Evolutionary conservation across 2,797 vertebrate genomes (phyloP).

Genomic region (Bufotes viridis): DNA sequence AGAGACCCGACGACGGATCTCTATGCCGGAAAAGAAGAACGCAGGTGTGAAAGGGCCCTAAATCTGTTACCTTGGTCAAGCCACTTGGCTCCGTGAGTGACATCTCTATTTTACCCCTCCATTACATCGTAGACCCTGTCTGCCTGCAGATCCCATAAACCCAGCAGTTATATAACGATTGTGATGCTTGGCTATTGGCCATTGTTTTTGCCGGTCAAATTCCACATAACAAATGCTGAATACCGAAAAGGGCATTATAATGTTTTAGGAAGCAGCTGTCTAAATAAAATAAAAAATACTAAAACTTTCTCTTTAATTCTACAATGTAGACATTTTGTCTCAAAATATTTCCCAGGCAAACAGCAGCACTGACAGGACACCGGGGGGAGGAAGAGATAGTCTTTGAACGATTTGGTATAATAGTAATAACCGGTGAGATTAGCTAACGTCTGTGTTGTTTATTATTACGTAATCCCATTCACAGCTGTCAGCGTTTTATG

Average conservation of each 20-base stretch:
- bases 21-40: too few species aligned
- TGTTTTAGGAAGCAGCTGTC: slow-evolving; percentile 61
- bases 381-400: slow-evolving; percentile 36
- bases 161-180: slow-evolving; percentile 56
- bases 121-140: slow-evolving; percentile 32
- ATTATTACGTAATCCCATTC: slow-evolving; percentile 40
- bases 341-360: slow-evolving; percentile 60
- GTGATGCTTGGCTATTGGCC: slow-evolving; percentile 55
- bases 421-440: slow-evolving; percentile 50
- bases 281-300: slow-evolving; percentile 52
- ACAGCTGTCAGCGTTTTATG: slow-evolving; percentile 44
- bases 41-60: too few species aligned
- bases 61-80: neutral
- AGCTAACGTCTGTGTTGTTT: slow-evolving; percentile 56
- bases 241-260: slow-evolving; percentile 50
- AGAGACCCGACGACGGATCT: too few species aligned
- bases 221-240: slow-evolving; percentile 58
- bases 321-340: slow-evolving; percentile 50
- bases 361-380: slow-evolving; percentile 32
- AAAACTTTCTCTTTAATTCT: slow-evolving; percentile 45
- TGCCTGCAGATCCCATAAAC: slow-evolving; percentile 46
- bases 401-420: slow-evolving; percentile 50
- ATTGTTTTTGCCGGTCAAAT: slow-evolving; percentile 59
- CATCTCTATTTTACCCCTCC: neutral
- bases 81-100: neutral